Evolutionary conservation across 2,113 vertebrate genomes (phyloP).

Genomic region (Clarias batrachus): DNA sequence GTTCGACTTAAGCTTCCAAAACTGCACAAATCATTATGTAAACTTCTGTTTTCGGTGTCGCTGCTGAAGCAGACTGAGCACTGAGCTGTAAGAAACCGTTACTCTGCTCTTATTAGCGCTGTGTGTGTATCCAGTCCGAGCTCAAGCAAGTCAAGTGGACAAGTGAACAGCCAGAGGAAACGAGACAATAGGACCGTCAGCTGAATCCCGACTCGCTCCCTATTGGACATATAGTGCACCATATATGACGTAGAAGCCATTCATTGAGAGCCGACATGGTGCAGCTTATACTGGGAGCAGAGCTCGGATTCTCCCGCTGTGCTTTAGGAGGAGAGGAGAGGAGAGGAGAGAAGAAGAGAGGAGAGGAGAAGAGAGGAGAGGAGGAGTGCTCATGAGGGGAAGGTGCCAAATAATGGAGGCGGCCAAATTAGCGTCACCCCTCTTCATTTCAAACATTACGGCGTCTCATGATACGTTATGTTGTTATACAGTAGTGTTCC

Average conservation of each 20-base stretch:
- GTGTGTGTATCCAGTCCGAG: not conserved
- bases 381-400: not conserved
- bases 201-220: not conserved
- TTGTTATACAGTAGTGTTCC: not conserved
- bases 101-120: not conserved
- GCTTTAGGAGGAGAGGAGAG: not conserved
- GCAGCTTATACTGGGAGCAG: not conserved
- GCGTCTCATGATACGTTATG: not conserved
- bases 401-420: not conserved
- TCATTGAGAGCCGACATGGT: not conserved
- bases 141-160: not conserved
- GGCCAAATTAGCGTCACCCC: not conserved
- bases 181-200: not conserved
- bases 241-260: not conserved
- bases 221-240: not conserved
- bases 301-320: not conserved
- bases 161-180: conserved; percentile 7
- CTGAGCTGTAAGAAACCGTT: not conserved
- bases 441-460: not conserved
- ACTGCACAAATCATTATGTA: not conserved
- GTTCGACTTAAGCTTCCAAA: not conserved
- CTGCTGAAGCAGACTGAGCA: not conserved
- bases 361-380: too few species aligned
- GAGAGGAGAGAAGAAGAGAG: too few species aligned
- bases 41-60: not conserved